Conservation (phyloP, 2,888 invertebrate genomes). For the Halictus ligatus region DNA sequence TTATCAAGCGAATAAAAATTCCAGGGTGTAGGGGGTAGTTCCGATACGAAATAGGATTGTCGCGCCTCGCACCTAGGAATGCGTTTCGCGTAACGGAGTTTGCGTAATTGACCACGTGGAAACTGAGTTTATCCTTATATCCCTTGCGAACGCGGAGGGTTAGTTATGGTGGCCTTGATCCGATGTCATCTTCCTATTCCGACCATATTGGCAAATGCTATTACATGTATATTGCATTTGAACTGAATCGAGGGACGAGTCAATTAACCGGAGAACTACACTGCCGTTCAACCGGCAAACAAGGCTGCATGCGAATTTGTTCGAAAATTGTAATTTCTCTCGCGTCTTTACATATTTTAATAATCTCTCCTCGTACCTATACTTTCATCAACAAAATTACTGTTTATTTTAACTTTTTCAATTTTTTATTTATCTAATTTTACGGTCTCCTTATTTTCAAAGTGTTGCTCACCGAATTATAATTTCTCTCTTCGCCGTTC, state of each 20-base stretch:
- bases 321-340: background rate
- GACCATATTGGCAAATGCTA: constrained; percentile 52
- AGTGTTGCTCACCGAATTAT: background rate
- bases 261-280: constrained; percentile 51
- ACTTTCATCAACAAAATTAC: no score
- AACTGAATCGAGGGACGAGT: constrained; percentile 54
- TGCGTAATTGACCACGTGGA: constrained; percentile 24
- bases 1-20: background rate
- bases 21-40: background rate
- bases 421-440: background rate
- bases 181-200: constrained; percentile 57
- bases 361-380: no score
- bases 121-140: constrained; percentile 43
- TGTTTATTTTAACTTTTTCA: no score
- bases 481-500: background rate
- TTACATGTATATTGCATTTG: constrained; percentile 50
- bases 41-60: background rate
- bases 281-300: constrained; percentile 31
- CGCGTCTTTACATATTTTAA: no score
- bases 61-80: constrained; percentile 11
- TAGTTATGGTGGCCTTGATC: constrained; percentile 43
- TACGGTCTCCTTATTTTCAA: background rate
- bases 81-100: constrained; percentile 25
- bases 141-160: constrained; percentile 12
- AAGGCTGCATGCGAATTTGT: constrained; percentile 29